Evolutionary conservation across 2,797 vertebrate species (phyloP).

Genomic region (Hybognathus amarus): DNA sequence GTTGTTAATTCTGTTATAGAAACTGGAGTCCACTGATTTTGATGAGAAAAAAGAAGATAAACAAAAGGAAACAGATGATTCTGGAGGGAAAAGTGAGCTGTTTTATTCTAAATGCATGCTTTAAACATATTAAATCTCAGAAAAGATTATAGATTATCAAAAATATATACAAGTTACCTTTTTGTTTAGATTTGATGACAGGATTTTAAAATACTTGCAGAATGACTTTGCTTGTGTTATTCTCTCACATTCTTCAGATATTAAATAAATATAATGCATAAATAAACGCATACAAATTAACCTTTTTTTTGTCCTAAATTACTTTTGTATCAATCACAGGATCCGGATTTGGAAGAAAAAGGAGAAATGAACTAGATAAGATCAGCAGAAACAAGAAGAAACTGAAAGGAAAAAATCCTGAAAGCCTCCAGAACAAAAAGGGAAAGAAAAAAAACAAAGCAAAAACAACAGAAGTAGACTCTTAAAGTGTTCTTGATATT

Average conservation of each 20-base stretch:
- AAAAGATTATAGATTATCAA: no score
- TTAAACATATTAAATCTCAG: background rate
- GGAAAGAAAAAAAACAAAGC: conserved; percentile 69
- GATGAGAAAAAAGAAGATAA: conserved; percentile 96
- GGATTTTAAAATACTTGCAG: no score
- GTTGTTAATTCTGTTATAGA: conserved; percentile 73
- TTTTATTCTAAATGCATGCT: background rate
- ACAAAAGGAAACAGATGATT: conserved; percentile 95
- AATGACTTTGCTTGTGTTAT: background rate
- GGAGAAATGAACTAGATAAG: conserved; percentile 88
- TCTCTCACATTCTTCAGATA: background rate
- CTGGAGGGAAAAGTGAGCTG: conserved; percentile 89
- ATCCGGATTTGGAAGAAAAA: conserved; percentile 89
- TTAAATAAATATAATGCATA: background rate
- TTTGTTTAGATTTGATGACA: background rate
- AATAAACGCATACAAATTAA: background rate
- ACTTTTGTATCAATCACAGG: conserved; percentile 71
- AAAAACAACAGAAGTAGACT: conserved; percentile 52
- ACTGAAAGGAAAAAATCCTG: conserved; percentile 81
- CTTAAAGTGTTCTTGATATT: background rate
- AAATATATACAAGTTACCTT: background rate
- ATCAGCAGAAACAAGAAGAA: conserved; percentile 82
- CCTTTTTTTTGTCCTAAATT: background rate
- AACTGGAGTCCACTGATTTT: conserved; percentile 90
- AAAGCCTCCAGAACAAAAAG: conserved; percentile 73